Conservation (phyloP, 2,888 invertebrate genomes). For the Dioctria linearis region DNA sequence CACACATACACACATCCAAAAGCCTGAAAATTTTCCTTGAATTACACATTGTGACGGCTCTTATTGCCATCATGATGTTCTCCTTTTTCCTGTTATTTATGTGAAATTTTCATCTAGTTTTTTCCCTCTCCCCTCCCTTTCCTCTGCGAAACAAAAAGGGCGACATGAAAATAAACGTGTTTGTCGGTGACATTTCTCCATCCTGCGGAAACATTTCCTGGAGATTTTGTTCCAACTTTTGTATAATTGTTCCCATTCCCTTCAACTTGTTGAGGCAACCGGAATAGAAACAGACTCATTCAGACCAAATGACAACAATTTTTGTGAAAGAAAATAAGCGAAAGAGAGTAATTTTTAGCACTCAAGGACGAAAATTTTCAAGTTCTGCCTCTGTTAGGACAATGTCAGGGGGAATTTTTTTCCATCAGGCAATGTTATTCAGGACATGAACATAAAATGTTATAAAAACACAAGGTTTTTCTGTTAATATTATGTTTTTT, state of each 20-base stretch:
- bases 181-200: conserved; percentile 23
- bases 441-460: too few species aligned
- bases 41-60: conserved; percentile 11
- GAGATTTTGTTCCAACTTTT: conserved; percentile 31
- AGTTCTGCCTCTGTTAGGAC: too few species aligned
- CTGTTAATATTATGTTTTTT: too few species aligned
- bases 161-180: conserved; percentile 35
- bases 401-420: too few species aligned
- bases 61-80: conserved; percentile 23
- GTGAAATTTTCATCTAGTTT: conserved; percentile 28
- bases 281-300: neutral
- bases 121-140: neutral
- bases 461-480: too few species aligned
- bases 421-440: too few species aligned
- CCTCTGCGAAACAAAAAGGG: neutral
- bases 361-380: too few species aligned
- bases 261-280: conserved; percentile 25
- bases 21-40: conserved; percentile 13
- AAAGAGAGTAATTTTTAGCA: too few species aligned
- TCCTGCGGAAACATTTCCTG: conserved; percentile 16
- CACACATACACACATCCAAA: too few species aligned
- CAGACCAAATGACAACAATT: too few species aligned
- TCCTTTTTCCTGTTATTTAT: conserved; percentile 34
- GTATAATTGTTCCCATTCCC: conserved; percentile 15
- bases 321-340: too few species aligned